phyloP scores from a whole-genome alignment of 2,888 invertebrate species.

The Tupiocoris notatus region DNA sequence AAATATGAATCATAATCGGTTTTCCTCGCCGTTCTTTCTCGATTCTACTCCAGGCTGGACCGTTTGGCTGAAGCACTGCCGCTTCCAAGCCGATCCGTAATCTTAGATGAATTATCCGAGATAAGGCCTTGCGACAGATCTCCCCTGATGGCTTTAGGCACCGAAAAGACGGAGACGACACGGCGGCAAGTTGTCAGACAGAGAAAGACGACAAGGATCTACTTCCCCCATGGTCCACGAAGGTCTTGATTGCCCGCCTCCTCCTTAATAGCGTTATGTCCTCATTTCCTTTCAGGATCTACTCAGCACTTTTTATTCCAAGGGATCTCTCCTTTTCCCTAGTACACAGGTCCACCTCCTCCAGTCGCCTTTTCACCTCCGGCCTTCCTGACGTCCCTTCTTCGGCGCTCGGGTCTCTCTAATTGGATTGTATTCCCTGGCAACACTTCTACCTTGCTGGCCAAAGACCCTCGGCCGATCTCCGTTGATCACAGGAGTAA shows the following conservation, averaged over 20 bases:
- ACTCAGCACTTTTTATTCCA: constrained; percentile 39
- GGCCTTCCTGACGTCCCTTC: constrained; percentile 13
- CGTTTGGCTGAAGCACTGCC: neutral
- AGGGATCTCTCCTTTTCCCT: constrained; percentile 16
- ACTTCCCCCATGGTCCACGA: neutral
- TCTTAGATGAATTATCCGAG: constrained; percentile 35
- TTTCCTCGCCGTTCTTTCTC: too few relatives aligned
- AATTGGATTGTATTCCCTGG: constrained; percentile 39
- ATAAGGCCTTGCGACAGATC: constrained; percentile 32
- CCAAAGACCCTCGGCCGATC: constrained; percentile 11
- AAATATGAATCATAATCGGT: too few relatives aligned
- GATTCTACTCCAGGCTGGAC: neutral
- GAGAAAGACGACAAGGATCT: neutral
- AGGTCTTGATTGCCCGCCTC: constrained; percentile 26
- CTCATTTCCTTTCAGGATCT: constrained; percentile 31
- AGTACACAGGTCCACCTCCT: neutral
- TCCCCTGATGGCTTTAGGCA: constrained; percentile 2
- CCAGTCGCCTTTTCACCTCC: neutral
- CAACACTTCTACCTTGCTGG: constrained; percentile 38
- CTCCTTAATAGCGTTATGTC: constrained; percentile 37
- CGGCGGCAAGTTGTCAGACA: neutral
- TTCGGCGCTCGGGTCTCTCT: constrained; percentile 8
- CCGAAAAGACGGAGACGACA: neutral
- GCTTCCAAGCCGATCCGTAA: constrained; percentile 27
- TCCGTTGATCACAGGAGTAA: constrained; percentile 33